These are phyloP conservation scores for Lethocerus indicus DNA, from an alignment of 1,140 invertebrate genomes.

Conservation along the genomic window DNA sequence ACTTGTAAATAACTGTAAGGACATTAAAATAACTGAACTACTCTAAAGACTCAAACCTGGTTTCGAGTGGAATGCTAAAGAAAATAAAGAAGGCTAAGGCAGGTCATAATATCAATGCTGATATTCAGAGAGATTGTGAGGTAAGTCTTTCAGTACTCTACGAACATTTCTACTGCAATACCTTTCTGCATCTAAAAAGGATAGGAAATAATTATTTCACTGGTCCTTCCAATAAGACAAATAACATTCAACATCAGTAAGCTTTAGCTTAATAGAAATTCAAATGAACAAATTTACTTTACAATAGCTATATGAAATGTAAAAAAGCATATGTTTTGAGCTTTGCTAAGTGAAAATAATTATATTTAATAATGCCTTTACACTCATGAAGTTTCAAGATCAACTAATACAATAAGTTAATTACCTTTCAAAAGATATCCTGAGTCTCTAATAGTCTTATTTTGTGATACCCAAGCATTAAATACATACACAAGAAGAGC, in stretches of 20 bases:
- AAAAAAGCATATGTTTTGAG: not conserved
- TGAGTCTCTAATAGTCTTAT: slow-evolving; percentile 33
- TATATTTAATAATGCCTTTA: not conserved
- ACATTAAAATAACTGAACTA: too few species aligned
- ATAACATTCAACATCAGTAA: not conserved
- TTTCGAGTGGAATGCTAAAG: too few species aligned
- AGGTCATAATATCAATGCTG: too few species aligned
- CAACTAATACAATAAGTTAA: not conserved
- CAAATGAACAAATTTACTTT: not conserved
- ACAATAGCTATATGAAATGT: not conserved
- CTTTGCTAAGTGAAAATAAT: not conserved
- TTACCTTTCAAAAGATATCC: slow-evolving; percentile 34
- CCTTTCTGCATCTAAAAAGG: slow-evolving; percentile 15
- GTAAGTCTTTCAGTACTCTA: slow-evolving; percentile 12
- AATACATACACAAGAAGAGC: slow-evolving; percentile 29
- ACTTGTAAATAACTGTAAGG: too few species aligned
- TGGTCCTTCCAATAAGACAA: not conserved
- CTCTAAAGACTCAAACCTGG: too few species aligned
- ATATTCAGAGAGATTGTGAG: slow-evolving; percentile 7
- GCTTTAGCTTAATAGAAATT: not conserved
- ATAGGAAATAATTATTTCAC: not conserved
- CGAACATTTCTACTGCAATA: slow-evolving; percentile 14
- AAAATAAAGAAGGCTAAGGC: too few species aligned
- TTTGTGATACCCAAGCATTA: slow-evolving; percentile 29
- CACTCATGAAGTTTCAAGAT: not conserved